Conservation (phyloP, 2,113 vertebrate genomes). For the Saccopteryx bilineata region DNA sequence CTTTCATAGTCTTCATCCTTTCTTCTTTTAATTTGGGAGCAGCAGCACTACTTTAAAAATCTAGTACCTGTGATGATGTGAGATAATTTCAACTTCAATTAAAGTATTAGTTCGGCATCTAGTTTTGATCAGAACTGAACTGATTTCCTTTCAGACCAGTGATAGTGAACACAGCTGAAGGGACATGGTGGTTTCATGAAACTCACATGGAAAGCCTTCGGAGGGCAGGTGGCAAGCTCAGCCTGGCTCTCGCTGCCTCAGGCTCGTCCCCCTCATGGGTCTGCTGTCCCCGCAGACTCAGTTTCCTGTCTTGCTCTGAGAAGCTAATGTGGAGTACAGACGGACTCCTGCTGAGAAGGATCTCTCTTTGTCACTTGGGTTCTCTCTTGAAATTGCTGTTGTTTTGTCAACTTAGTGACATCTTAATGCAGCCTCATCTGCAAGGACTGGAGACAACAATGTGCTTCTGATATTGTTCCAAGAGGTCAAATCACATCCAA, state of each 20-base stretch:
- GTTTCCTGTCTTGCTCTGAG: background rate
- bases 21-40: background rate
- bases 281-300: background rate
- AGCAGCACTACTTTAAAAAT: background rate
- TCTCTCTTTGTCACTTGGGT: background rate
- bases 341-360: background rate
- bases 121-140: background rate
- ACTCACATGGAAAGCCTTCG: background rate
- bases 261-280: background rate
- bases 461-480: constrained; percentile 10
- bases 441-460: background rate
- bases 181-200: background rate
- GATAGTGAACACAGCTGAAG: background rate
- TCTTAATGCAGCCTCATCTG: constrained; percentile 9
- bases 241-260: accelerated
- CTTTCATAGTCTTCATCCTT: background rate
- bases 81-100: background rate
- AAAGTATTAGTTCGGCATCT: background rate
- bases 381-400: background rate
- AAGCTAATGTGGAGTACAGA: background rate
- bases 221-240: background rate
- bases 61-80: background rate
- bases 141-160: background rate
- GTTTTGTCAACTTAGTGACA: background rate
- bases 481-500: background rate